phyloP scores from a whole-genome alignment of 2,888 invertebrate genomes.

The Plemyria rubiginata region DNA sequence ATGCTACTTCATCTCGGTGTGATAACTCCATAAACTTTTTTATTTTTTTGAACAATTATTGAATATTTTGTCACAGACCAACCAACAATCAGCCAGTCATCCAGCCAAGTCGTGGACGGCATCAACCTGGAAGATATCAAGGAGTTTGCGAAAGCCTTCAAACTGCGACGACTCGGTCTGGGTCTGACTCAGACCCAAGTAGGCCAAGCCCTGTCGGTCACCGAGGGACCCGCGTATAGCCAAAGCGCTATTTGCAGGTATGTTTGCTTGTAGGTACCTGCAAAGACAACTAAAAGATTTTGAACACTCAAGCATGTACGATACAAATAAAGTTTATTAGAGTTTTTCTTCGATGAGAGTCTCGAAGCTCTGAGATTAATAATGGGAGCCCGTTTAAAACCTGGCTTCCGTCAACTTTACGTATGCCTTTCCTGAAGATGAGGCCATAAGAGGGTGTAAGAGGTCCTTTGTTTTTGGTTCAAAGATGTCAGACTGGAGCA shows the following conservation, averaged over 20 bases:
- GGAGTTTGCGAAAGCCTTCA: slow-evolving; percentile 99
- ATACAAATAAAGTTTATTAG: not conserved
- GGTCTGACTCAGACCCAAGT: slow-evolving; percentile 99
- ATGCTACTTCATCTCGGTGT: no score
- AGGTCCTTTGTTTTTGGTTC: no score
- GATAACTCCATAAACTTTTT: not conserved
- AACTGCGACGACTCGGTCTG: slow-evolving; percentile 95
- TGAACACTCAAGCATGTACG: not conserved
- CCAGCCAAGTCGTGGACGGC: slow-evolving; percentile 97
- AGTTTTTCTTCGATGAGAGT: not conserved
- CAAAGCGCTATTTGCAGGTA: slow-evolving; percentile 99
- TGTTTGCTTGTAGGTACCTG: slow-evolving; percentile 18
- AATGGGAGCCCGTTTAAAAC: no score
- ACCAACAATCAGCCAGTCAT: slow-evolving; percentile 96
- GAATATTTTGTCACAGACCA: slow-evolving; percentile 88
- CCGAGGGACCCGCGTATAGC: slow-evolving; percentile 99
- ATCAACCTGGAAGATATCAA: slow-evolving; percentile 99
- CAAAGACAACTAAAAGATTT: not conserved
- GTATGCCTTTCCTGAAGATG: no score
- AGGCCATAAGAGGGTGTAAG: no score
- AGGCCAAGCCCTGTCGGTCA: slow-evolving; percentile 97
- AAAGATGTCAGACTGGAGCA: no score
- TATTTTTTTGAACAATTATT: not conserved
- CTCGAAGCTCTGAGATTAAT: no score
- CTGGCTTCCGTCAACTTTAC: no score